Base-by-base conservation (phyloP, 2,797 vertebrate species). In the Phataginus tricuspis region DNA sequence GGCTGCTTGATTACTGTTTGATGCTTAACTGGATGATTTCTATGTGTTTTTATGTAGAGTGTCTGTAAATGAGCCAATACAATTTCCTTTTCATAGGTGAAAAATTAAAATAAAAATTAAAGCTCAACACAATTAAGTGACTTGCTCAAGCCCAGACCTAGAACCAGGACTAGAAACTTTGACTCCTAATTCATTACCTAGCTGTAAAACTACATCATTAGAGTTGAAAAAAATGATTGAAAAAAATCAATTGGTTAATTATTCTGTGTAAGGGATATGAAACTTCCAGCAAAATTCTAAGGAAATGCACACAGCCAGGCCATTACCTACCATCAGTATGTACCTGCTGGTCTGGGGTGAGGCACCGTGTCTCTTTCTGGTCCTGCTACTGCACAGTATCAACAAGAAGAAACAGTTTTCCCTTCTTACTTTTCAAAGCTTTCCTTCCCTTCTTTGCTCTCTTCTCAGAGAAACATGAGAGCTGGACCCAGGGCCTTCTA, bases 91-190 rank as follows among this genome's bases (percentile, higher is more conserved):
- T 85, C 19, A 69, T 27, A 37, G 45, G 37, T 55, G 25, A 85
- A 42, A 75, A 45, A 45, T 45, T 45, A 45, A 45, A 45, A 45
- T 45, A 45, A 86, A 57, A 27, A 21, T 5, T 1, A 71, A 61
- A 51, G 18, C 68, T 88, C 29, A 27, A 21, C 1, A 2, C 53
- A 85, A n/a, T 39, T 66, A 45, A 82, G 34, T 34, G 29, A 77
- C 34, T 77, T 55, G 16, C n/a, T 89, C 59, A 94, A 66, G 64
- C 78, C 39, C 86, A 74, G 90, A 90, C 23, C 37, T 75, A 63
- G 51, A 69, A 29, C 57, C 34, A 79, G n/a, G 23, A 59, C 2
- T 66, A 80, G 66, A 90, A 85, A 57, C 29, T 85, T 51, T 45
- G 34, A 25, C 14, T 88, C 45, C 74, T 85, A 79, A 71, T 42